Evolutionary conservation across 2,888 invertebrate species (phyloP).

Genomic region (Drosophila formosana): DNA sequence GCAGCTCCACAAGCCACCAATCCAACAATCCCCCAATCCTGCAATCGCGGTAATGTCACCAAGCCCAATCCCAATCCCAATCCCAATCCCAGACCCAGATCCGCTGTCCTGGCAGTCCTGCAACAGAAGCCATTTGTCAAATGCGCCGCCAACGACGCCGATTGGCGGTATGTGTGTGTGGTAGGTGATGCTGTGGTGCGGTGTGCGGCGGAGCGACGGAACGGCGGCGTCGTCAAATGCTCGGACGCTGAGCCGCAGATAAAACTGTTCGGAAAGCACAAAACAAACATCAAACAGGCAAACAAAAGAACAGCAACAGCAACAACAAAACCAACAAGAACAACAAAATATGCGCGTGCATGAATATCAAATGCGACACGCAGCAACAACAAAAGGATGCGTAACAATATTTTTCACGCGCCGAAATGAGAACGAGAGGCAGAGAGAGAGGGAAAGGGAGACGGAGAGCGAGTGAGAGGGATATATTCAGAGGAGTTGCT

Average conservation of each 20-base stretch:
- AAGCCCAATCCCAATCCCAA: conserved; percentile 65
- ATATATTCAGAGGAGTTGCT: conserved; percentile 37
- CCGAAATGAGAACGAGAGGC: conserved; percentile 31
- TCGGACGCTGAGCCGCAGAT: conserved; percentile 79
- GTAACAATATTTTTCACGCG: conserved; percentile 81
- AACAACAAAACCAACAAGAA: conserved; percentile 56
- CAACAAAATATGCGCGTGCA: conserved; percentile 64
- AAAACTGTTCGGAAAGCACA: conserved; percentile 82
- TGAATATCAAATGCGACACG: conserved; percentile 73
- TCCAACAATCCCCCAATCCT: conserved; percentile 33
- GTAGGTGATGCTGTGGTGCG: conserved; percentile 18
- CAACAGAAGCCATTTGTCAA: conserved; percentile 84
- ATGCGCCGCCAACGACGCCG: conserved; percentile 59
- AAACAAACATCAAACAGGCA: conserved; percentile 81
- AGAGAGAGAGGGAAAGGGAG: conserved; percentile 8
- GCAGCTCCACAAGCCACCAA: conserved; percentile 62
- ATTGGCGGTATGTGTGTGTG: conserved; percentile 29
- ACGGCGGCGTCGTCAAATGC: conserved; percentile 56
- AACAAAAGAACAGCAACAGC: conserved; percentile 60
- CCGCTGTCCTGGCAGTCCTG: conserved; percentile 59
- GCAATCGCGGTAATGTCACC: conserved; percentile 65
- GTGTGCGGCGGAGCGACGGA: conserved; percentile 26
- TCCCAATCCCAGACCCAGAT: conserved; percentile 51
- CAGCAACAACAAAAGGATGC: conserved; percentile 67
- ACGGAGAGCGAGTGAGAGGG: conserved; percentile 16